Evolutionary conservation across 2,113 vertebrate genomes (phyloP).

Genomic region (Myrmophylax atrothorax): DNA sequence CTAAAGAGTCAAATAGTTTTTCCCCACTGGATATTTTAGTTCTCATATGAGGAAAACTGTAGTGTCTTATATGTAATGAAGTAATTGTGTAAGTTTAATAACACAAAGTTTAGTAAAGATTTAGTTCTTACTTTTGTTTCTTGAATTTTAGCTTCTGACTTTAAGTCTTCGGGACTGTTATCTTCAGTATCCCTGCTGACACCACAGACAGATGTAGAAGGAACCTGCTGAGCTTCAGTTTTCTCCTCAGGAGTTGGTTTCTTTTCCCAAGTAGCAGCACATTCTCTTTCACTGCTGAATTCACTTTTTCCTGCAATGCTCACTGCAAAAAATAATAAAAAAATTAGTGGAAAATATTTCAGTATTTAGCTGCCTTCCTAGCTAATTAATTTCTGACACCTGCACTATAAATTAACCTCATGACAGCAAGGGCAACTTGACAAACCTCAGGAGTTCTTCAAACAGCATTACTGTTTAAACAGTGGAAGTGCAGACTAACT

Average conservation of each 20-base stretch:
- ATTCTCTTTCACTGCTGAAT: conserved; percentile 72
- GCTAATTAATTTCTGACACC: background rate
- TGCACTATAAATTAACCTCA: background rate
- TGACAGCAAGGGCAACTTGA: background rate
- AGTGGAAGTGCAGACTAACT: background rate
- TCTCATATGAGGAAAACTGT: background rate
- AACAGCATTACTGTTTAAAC: background rate
- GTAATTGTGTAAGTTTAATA: background rate
- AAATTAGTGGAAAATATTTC: background rate
- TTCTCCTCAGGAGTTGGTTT: conserved; percentile 83
- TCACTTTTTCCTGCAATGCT: background rate
- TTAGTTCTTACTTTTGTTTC: conserved; percentile 77
- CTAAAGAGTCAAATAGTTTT: background rate
- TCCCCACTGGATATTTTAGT: background rate
- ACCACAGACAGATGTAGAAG: conserved; percentile 84
- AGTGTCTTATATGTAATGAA: rapidly evolving
- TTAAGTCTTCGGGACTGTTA: conserved; percentile 80
- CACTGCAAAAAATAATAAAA: background rate
- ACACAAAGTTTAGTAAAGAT: background rate
- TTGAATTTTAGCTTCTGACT: conserved; percentile 81
- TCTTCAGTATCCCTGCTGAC: conserved; percentile 80
- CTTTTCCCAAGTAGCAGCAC: conserved; percentile 84
- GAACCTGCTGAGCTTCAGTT: conserved; percentile 79
- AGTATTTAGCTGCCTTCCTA: background rate
- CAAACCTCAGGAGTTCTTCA: background rate